phyloP scores from a whole-genome alignment of 2,113 vertebrate species.

The Lamprologus tigripictilis region DNA sequence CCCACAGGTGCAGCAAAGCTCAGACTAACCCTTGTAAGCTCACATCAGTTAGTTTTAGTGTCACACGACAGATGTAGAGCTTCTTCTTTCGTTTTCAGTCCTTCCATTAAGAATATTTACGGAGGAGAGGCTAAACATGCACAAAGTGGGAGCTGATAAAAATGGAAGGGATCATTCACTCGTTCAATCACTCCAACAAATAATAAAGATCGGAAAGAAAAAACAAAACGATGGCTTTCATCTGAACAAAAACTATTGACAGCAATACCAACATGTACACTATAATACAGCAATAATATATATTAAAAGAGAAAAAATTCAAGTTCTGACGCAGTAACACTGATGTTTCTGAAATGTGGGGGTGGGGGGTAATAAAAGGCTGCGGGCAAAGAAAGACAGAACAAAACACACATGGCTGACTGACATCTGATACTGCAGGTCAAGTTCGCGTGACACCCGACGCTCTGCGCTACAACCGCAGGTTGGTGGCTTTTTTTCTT shows the following conservation, averaged over 20 bases:
- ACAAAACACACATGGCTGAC: constrained; percentile 10
- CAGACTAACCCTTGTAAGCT: background rate
- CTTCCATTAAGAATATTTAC: background rate
- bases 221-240: constrained; percentile 25
- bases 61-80: background rate
- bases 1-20: background rate
- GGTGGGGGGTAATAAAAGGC: background rate
- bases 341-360: constrained; percentile 60
- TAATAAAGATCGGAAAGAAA: background rate
- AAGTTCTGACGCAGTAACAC: constrained; percentile 82
- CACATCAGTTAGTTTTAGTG: constrained; percentile 6
- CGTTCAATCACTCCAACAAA: background rate
- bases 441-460: background rate
- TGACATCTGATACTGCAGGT: background rate
- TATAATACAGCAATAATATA: constrained; percentile 49
- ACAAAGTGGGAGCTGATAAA: background rate
- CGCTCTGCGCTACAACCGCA: background rate
- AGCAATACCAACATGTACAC: constrained; percentile 38
- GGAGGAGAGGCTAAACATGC: background rate
- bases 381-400: background rate
- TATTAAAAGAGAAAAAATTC: constrained; percentile 69
- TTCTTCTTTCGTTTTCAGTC: background rate
- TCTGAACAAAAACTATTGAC: constrained; percentile 21
- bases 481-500: background rate
- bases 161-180: background rate